Percentiles rank a stretch among this genome's conserved stretches.
Evolutionary conservation across 2,888 invertebrate genomes (phyloP).

Genomic region (Pristionchus fissidentatus): DNA sequence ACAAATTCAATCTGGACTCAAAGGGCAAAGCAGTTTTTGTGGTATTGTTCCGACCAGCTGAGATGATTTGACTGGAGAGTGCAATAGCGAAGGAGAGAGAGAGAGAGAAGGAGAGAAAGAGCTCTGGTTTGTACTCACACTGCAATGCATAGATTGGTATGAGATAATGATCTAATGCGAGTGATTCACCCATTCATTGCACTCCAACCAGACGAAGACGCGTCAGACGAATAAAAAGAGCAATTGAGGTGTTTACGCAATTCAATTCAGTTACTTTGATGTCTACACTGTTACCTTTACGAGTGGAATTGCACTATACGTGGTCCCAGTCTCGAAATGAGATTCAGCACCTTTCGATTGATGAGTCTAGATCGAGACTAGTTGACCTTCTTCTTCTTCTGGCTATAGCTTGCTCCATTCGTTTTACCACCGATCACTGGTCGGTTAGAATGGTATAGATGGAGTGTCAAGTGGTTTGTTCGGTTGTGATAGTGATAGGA

Average conservation of each 20-base stretch:
- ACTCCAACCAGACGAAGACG: too few relatives aligned
- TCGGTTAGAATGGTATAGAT: conserved; percentile 28
- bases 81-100: neutral
- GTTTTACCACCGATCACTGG: conserved; percentile 12
- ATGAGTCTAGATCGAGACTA: too few relatives aligned
- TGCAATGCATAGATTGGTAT: too few relatives aligned
- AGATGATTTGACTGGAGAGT: neutral
- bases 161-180: neutral
- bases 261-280: neutral
- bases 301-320: neutral
- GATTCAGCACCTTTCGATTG: conserved; percentile 7
- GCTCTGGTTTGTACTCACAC: too few relatives aligned
- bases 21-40: conserved; percentile 20
- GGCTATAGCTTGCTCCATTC: neutral
- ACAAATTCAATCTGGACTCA: conserved; percentile 32
- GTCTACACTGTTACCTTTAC: conserved; percentile 28
- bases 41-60: conserved; percentile 32
- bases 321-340: neutral
- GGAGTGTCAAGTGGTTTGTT: conserved; percentile 34
- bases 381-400: neutral
- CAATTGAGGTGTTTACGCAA: conserved; percentile 14
- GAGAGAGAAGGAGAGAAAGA: too few relatives aligned
- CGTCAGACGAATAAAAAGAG: neutral
- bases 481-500: conserved; percentile 15
- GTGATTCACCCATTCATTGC: neutral